A percentile compares a stretch with the other conserved stretches of the same genome.
phyloP scores from a whole-genome alignment of 2,113 vertebrate genomes.

The Colius striatus region DNA sequence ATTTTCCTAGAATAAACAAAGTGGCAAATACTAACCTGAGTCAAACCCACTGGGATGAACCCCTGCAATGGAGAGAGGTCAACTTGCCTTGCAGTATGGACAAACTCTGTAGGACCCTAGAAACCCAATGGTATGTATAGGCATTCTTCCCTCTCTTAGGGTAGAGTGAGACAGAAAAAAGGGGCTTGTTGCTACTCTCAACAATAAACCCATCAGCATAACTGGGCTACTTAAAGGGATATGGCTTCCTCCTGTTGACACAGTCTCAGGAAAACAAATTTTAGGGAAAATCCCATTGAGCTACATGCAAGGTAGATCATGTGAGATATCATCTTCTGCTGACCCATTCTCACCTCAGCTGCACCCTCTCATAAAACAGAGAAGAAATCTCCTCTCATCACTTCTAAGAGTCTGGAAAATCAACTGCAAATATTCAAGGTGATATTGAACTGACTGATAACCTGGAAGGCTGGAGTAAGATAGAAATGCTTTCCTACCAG shows the following conservation, averaged over 20 bases:
- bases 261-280: background rate
- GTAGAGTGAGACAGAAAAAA: background rate
- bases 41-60: background rate
- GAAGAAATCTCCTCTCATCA: background rate
- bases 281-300: background rate
- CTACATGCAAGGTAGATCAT: background rate
- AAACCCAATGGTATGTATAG: background rate
- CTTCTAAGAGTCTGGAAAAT: background rate
- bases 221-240: too few relatives aligned
- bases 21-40: background rate
- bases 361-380: background rate
- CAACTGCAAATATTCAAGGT: background rate
- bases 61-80: fast-evolving
- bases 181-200: background rate
- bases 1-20: background rate
- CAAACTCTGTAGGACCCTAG: background rate
- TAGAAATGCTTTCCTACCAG: background rate
- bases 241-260: background rate
- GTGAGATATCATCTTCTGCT: background rate
- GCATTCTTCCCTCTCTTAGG: background rate
- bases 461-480: background rate
- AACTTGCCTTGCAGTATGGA: fast-evolving
- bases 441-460: background rate
- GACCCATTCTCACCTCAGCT: background rate
- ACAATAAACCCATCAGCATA: background rate